phyloP scores from a whole-genome alignment of 1,140 invertebrate genomes.

The Coelopa frigida region DNA sequence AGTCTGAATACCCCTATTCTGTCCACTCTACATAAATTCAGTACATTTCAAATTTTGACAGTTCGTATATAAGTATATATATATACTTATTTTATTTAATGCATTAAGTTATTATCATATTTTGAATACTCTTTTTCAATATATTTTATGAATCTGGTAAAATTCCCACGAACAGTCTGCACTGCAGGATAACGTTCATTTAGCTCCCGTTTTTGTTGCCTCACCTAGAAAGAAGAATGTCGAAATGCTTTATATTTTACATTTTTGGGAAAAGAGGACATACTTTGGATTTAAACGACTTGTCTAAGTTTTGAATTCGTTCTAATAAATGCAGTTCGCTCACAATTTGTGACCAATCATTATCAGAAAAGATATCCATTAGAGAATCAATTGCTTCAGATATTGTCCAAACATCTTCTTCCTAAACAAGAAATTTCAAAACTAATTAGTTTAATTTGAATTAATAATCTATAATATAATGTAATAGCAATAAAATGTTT shows the following conservation, averaged over 20 bases:
- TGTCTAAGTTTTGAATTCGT: conserved; percentile 51
- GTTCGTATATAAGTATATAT: too few species aligned
- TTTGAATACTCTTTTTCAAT: conserved; percentile 42
- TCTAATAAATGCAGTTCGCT: conserved; percentile 55
- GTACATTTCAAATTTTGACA: too few species aligned
- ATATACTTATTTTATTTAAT: too few species aligned
- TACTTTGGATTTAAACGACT: conserved; percentile 60
- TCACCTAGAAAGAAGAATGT: conserved; percentile 49
- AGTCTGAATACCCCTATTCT: too few species aligned
- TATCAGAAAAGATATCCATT: conserved; percentile 71
- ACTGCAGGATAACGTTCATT: conserved; percentile 60
- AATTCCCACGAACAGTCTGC: conserved; percentile 60
- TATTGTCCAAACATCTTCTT: conserved; percentile 56
- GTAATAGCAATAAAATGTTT: not conserved
- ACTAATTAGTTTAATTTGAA: not conserved
- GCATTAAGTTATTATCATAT: conserved; percentile 5
- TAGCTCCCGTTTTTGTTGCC: conserved; percentile 55
- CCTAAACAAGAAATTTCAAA: conserved; percentile 10
- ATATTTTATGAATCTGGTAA: conserved; percentile 66
- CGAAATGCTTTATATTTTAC: not conserved
- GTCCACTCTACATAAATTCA: too few species aligned
- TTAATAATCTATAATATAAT: not conserved
- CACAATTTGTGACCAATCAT: conserved; percentile 60
- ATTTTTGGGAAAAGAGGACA: conserved; percentile 15
- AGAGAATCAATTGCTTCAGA: conserved; percentile 67